Conservation (phyloP, 1,140 invertebrate species). For the Psix sp. region DNA sequence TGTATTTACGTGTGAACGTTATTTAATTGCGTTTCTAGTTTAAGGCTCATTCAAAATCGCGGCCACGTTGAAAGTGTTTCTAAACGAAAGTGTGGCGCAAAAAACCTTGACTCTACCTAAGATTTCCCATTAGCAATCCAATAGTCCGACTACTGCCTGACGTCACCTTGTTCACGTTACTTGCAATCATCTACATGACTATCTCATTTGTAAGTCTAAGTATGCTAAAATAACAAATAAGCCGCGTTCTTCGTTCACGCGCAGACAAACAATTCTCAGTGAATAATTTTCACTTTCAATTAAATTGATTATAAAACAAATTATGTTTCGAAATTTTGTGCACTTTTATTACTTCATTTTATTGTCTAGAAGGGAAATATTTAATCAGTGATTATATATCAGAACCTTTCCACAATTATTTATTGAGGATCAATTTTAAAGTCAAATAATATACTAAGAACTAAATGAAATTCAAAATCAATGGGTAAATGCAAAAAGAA, state of each 20-base stretch:
- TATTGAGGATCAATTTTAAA: too few relatives aligned
- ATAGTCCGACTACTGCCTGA: conserved; percentile 37
- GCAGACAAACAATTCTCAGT: conserved; percentile 28
- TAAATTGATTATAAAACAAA: conserved; percentile 12
- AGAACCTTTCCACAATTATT: too few relatives aligned
- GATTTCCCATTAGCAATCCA: conserved; percentile 54
- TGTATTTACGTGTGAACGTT: too few relatives aligned
- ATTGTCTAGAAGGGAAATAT: neutral
- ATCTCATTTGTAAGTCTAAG: conserved; percentile 39
- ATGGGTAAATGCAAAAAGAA: too few relatives aligned
- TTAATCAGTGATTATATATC: too few relatives aligned
- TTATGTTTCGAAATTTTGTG: neutral
- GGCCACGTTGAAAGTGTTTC: conserved; percentile 32
- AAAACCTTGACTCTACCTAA: conserved; percentile 55
- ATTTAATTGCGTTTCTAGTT: conserved; percentile 1
- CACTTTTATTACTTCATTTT: neutral
- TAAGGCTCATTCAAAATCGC: conserved; percentile 21
- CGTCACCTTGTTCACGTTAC: conserved; percentile 48
- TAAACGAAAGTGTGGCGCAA: conserved; percentile 49
- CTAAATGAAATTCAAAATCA: too few relatives aligned
- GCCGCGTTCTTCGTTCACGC: conserved; percentile 4
- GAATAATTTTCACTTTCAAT: too few relatives aligned
- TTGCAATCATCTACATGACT: conserved; percentile 42
- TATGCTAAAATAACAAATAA: conserved; percentile 24
- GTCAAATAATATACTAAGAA: too few relatives aligned